These are phyloP conservation scores for Rana temporaria DNA, from an alignment of 2,113 vertebrate genomes.

Conservation along the genomic window DNA sequence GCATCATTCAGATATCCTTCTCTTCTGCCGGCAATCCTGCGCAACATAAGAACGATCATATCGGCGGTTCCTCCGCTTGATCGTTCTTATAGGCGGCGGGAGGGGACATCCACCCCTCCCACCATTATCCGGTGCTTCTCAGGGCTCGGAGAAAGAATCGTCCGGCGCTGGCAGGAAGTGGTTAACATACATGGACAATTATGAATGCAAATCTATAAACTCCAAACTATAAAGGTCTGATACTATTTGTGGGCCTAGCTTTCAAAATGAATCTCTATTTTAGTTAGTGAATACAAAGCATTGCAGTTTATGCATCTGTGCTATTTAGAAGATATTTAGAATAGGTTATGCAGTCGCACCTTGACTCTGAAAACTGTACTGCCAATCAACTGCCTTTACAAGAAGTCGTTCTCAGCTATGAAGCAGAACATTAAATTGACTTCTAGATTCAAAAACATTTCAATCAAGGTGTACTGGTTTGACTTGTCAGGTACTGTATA, in stretches of 20 bases:
- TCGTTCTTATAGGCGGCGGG: no score
- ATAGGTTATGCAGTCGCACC: not conserved
- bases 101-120: no score
- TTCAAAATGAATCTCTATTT: not conserved
- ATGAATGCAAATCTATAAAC: no score
- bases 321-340: not conserved
- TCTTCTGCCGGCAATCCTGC: no score
- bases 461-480: conserved; percentile 18
- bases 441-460: conserved; percentile 33
- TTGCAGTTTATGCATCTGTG: not conserved
- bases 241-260: not conserved
- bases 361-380: not conserved
- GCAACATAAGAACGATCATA: no score
- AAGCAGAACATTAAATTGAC: conserved; percentile 40
- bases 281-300: not conserved
- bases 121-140: no score
- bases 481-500: not conserved
- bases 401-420: conserved; percentile 12
- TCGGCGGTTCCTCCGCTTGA: no score
- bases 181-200: no score
- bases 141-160: no score
- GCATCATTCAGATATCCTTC: no score
- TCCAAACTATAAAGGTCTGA: no score
- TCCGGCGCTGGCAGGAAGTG: no score
- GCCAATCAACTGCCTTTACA: not conserved